Evolutionary conservation across 2,888 invertebrate species (phyloP), one percentile per base, ranked within the genome.

Genomic region (Spialia ferax): DNA sequence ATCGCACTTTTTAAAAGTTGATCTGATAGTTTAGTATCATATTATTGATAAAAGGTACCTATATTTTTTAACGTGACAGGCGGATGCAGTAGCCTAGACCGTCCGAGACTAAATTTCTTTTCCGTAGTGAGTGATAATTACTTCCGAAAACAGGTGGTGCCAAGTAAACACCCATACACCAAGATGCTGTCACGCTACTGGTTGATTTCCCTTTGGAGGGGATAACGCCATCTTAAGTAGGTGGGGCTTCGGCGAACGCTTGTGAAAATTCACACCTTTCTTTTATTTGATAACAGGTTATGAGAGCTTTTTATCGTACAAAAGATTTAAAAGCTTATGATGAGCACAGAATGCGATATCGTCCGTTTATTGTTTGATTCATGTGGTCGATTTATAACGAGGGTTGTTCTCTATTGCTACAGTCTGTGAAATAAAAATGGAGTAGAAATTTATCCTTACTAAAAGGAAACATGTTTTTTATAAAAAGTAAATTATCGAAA

Each of bases 211-310:
- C 52, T 48, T 69, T 80, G 85, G 93, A 80, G 86, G 93, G 93
- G 90, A 85, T 84, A 79, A 81, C 91, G 91, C 93, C 93, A 93
- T 93, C 87, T 91, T 93, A 82, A 85, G 89, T 82, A 84, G 93
- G 93, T 84, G 93, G 89, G 80, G 93, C 89, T 73, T 81, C 78
- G 56, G 74, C 79, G 79, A 79, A 82, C 83, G 87, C 85, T 89
- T 93, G 93, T 86, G 93, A 93, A 91, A 89, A 89, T 93, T 93
- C 91, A 92, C 93, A 93, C 93, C 93, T 93, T 93, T 92, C 92
- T 91, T 92, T 91, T 92, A 92, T 93, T 93, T 92, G 93, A 88
- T 92, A 93, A 89, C 89, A 87, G 87, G 88, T 91, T 91, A 91
- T 91, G 89, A 89, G 90, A 84, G 87, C 88, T 88, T 89, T 92